phyloP scores from a whole-genome alignment of 2,888 invertebrate species.

The Atethmia centrago region DNA sequence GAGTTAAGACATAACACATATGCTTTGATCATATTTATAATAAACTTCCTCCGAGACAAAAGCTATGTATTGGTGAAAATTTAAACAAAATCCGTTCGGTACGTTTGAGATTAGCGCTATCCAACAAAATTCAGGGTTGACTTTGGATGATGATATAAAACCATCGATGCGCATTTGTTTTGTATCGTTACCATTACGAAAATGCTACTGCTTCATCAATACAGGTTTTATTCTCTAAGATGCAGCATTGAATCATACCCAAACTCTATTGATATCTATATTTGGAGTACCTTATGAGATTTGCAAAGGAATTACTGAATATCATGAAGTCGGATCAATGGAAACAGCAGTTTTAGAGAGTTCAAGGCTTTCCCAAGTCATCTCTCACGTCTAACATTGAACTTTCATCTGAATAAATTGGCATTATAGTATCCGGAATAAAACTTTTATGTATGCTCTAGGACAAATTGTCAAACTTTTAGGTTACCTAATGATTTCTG shows the following conservation, averaged over 20 bases:
- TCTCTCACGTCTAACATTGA: neutral
- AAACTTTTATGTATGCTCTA: neutral
- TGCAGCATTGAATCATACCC: slow-evolving; percentile 1
- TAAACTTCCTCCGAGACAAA: neutral
- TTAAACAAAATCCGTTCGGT: neutral
- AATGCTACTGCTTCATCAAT: neutral
- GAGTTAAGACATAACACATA: slow-evolving; percentile 2
- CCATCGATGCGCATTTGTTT: slow-evolving; percentile 16
- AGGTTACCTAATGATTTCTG: neutral
- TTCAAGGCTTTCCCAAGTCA: neutral
- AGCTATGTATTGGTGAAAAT: neutral
- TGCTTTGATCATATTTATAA: neutral
- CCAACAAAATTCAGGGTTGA: neutral
- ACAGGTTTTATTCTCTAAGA: too few species aligned
- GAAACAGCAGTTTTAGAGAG: neutral
- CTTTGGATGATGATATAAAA: neutral
- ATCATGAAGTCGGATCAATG: neutral
- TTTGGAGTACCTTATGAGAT: neutral
- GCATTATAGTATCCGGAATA: neutral
- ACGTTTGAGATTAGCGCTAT: neutral
- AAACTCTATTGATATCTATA: neutral
- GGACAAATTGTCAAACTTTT: neutral
- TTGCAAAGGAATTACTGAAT: neutral
- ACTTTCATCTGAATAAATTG: neutral
- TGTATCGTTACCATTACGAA: neutral